Conservation (phyloP, 2,888 invertebrate species). For the Bruchidius siliquastri region DNA sequence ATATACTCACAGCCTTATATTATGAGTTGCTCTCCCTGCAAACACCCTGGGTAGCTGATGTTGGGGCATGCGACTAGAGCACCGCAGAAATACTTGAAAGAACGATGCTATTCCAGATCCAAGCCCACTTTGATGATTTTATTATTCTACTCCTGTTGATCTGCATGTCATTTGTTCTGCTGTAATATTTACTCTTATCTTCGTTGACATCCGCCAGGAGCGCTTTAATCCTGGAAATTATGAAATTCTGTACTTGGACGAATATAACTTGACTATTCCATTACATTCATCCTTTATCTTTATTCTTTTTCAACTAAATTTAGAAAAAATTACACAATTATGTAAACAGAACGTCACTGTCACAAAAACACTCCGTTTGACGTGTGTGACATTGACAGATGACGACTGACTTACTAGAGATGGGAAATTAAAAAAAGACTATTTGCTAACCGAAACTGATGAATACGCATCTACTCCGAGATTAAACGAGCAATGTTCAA, state of each 20-base stretch:
- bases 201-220: not conserved
- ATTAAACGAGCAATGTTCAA: too few species aligned
- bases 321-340: slow-evolving; percentile 41
- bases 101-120: not conserved
- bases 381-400: not conserved
- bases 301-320: slow-evolving; percentile 23
- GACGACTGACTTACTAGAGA: too few species aligned
- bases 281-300: not conserved
- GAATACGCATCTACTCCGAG: too few species aligned
- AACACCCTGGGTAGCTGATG: not conserved
- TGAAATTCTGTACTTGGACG: not conserved
- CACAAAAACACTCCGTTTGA: slow-evolving; percentile 33
- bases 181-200: not conserved
- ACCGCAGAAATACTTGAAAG: not conserved
- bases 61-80: not conserved
- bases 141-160: not conserved
- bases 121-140: not conserved
- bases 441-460: too few species aligned
- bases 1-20: not conserved
- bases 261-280: not conserved
- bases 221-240: not conserved
- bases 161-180: not conserved
- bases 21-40: not conserved
- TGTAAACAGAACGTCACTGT: slow-evolving; percentile 47
- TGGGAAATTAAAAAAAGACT: too few species aligned